Evolutionary conservation across 2,888 invertebrate species (phyloP).

Genomic region (Sphecodes monilicornis): DNA sequence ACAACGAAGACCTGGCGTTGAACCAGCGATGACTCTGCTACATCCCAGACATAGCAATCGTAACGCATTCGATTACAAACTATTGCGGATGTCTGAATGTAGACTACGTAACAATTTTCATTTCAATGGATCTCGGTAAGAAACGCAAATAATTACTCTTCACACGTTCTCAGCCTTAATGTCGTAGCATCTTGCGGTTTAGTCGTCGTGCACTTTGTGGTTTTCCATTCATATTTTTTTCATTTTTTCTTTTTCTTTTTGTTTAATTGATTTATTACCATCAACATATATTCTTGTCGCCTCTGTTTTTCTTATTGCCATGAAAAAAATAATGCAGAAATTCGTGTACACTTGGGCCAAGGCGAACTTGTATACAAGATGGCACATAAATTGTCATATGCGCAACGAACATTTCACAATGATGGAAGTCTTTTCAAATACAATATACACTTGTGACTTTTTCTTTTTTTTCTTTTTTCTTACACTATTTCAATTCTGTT

Average conservation of each 20-base stretch:
- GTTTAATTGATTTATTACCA: slow-evolving; percentile 24
- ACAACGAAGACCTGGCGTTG: slow-evolving; percentile 1
- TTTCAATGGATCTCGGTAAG: slow-evolving; percentile 49
- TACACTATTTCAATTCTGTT: slow-evolving; percentile 22
- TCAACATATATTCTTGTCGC: slow-evolving; percentile 35
- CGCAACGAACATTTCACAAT: slow-evolving; percentile 29
- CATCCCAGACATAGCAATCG: slow-evolving; percentile 53
- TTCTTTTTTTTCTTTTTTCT: slow-evolving; percentile 10
- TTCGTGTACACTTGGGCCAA: slow-evolving; percentile 31
- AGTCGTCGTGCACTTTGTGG: slow-evolving; percentile 50
- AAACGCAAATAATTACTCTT: slow-evolving; percentile 64
- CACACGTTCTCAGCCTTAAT: slow-evolving; percentile 67
- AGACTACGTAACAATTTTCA: slow-evolving; percentile 63
- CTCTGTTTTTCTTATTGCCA: slow-evolving; percentile 14
- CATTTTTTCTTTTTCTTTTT: background rate
- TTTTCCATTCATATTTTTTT: slow-evolving; percentile 2
- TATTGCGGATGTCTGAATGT: slow-evolving; percentile 61
- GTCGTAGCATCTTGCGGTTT: slow-evolving; percentile 60
- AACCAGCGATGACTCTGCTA: slow-evolving; percentile 44
- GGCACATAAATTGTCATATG: slow-evolving; percentile 50
- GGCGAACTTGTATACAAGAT: slow-evolving; percentile 39
- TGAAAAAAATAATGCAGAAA: slow-evolving; percentile 23
- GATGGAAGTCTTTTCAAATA: slow-evolving; percentile 28
- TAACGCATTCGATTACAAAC: slow-evolving; percentile 65
- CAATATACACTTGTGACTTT: slow-evolving; percentile 32